Conservation (phyloP, 2,797 vertebrate species). For the Liparis tanakae region DNA sequence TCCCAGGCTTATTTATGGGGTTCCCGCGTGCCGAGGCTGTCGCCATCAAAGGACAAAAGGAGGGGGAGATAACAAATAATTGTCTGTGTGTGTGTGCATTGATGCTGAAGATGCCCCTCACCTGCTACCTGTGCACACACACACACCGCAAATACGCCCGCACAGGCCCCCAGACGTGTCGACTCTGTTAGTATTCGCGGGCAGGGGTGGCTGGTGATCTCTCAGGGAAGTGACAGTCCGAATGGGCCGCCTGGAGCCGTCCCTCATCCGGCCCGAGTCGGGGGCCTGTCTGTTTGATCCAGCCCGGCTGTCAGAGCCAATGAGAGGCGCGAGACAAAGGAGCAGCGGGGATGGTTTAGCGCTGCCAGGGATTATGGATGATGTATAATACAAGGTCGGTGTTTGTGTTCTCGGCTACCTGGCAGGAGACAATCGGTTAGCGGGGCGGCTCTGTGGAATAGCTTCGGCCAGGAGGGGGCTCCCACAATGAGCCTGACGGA, state of each 20-base stretch:
- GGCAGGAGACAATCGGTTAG: constrained; percentile 51
- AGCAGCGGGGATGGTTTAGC: constrained; percentile 59
- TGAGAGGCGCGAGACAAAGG: constrained; percentile 72
- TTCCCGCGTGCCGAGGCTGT: constrained; percentile 61
- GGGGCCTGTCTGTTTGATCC: constrained; percentile 76
- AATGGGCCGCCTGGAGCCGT: constrained; percentile 74
- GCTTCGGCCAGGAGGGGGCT: constrained; percentile 15
- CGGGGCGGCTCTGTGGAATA: constrained; percentile 27
- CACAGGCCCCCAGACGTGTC: constrained; percentile 30
- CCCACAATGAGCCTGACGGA: constrained; percentile 20
- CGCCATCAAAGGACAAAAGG: constrained; percentile 49
- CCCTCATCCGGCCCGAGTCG: constrained; percentile 73
- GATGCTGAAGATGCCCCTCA: constrained; percentile 17
- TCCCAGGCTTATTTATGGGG: constrained; percentile 62
- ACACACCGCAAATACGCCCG: neutral
- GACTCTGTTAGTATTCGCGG: constrained; percentile 73
- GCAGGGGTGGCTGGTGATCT: constrained; percentile 74
- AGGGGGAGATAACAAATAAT: constrained; percentile 33
- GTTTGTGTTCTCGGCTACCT: constrained; percentile 64
- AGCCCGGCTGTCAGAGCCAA: constrained; percentile 77
- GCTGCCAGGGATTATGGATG: constrained; percentile 69
- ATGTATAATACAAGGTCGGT: constrained; percentile 64
- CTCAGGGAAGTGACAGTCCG: constrained; percentile 80
- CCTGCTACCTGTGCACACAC: constrained; percentile 25
- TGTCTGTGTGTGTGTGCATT: constrained; percentile 16